Conservation (phyloP, 2,888 invertebrate genomes). For the Meta bourneti region DNA sequence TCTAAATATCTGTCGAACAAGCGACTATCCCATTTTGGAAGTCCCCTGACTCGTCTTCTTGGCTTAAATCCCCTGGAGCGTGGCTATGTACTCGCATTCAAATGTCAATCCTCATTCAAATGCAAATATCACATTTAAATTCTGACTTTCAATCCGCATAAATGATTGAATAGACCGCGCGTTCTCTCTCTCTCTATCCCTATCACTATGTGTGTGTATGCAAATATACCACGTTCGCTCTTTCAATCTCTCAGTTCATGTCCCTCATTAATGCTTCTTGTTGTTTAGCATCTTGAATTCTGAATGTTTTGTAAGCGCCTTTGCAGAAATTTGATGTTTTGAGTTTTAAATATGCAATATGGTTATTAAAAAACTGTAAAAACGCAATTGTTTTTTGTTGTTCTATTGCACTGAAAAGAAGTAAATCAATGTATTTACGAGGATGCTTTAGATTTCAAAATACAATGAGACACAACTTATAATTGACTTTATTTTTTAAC, state of each 20-base stretch:
- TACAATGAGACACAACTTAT: too few species aligned
- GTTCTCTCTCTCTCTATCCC: too few species aligned
- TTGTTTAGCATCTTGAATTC: neutral
- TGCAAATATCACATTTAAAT: constrained; percentile 38
- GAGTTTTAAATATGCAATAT: neutral
- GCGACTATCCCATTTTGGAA: neutral
- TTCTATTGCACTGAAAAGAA: too few species aligned
- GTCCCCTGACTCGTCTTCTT: neutral
- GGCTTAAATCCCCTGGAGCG: neutral
- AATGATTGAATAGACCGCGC: neutral
- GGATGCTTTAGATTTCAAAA: too few species aligned
- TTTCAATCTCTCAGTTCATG: neutral
- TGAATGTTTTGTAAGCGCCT: neutral
- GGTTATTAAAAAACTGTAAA: neutral
- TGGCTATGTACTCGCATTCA: neutral
- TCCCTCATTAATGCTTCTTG: neutral
- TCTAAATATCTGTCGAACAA: neutral
- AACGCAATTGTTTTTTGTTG: too few species aligned
- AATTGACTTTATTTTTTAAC: too few species aligned
- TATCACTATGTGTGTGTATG: neutral
- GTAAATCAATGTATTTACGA: too few species aligned
- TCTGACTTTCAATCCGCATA: neutral
- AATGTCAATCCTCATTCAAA: constrained; percentile 41
- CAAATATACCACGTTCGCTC: neutral
- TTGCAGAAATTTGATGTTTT: neutral